Evolutionary conservation across 1,140 invertebrate species (phyloP).

Genomic region (Xylocopa sonorina): DNA sequence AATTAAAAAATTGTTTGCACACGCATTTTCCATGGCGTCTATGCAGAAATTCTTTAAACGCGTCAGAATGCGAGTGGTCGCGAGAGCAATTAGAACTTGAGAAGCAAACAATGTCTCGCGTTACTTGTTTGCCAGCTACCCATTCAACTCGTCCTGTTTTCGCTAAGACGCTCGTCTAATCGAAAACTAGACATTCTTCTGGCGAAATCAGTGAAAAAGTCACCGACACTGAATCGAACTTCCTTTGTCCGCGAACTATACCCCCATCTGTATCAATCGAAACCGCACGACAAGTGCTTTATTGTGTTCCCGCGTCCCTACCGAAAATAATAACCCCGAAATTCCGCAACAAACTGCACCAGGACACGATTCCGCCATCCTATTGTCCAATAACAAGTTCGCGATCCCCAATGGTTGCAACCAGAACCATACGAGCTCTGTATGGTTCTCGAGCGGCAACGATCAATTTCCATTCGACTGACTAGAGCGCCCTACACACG

Average conservation of each 20-base stretch:
- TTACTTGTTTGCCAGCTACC: not conserved
- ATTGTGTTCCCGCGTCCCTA: not conserved
- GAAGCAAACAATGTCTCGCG: not conserved
- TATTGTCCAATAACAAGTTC: constrained; percentile 9
- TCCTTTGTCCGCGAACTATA: not conserved
- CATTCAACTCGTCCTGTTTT: not conserved
- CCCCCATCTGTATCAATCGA: not conserved
- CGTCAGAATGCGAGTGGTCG: not conserved
- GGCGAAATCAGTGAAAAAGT: no score
- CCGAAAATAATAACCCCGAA: not conserved
- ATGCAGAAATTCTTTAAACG: not conserved
- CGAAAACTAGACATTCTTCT: no score
- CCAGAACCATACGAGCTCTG: not conserved
- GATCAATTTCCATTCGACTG: constrained; percentile 16
- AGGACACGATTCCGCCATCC: constrained; percentile 22
- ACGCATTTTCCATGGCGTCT: not conserved
- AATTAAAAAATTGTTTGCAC: no score
- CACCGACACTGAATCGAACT: no score
- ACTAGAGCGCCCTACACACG: not conserved
- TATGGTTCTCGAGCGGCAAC: not conserved
- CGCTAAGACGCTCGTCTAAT: not conserved
- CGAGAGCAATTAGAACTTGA: not conserved
- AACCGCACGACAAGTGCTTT: not conserved
- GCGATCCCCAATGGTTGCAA: not conserved
- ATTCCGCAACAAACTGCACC: not conserved